phyloP scores from a whole-genome alignment of 2,888 invertebrate species.

The Torymus auratus region DNA sequence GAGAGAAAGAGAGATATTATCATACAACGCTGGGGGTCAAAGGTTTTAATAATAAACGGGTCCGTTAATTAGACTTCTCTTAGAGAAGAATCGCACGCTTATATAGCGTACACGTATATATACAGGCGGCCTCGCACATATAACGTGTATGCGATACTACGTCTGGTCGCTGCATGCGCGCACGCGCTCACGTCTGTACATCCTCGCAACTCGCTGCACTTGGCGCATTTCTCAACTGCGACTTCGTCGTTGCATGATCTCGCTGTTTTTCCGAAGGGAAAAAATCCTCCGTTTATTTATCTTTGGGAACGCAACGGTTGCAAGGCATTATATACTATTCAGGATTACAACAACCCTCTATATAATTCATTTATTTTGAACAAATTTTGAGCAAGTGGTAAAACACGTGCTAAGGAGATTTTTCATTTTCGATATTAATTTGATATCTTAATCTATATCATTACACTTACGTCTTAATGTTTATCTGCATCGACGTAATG shows the following conservation, averaged over 20 bases:
- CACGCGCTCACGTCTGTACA: neutral
- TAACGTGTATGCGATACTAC: neutral
- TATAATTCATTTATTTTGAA: too few relatives aligned
- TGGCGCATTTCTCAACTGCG: constrained; percentile 28
- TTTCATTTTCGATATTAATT: too few relatives aligned
- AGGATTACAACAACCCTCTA: too few relatives aligned
- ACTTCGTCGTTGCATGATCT: neutral
- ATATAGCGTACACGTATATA: constrained; percentile 10
- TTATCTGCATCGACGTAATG: too few relatives aligned
- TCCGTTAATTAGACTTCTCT: constrained; percentile 58
- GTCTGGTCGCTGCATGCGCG: neutral
- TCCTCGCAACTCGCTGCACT: neutral
- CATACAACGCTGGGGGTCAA: constrained; percentile 57
- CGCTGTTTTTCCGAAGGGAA: neutral
- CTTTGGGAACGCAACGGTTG: too few relatives aligned
- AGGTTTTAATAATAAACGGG: constrained; percentile 58
- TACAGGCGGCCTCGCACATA: constrained; percentile 1
- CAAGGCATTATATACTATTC: too few relatives aligned
- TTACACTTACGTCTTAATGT: too few relatives aligned
- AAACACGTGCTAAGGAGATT: neutral
- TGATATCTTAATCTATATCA: too few relatives aligned
- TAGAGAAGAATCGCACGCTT: constrained; percentile 55
- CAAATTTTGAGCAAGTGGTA: too few relatives aligned
- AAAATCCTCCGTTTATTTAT: neutral
- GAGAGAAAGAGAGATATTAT: constrained; percentile 57